A percentile compares a stretch with the other conserved stretches of the same genome.
phyloP scores from a whole-genome alignment of 2,888 invertebrate species.

The Crematogaster levior region DNA sequence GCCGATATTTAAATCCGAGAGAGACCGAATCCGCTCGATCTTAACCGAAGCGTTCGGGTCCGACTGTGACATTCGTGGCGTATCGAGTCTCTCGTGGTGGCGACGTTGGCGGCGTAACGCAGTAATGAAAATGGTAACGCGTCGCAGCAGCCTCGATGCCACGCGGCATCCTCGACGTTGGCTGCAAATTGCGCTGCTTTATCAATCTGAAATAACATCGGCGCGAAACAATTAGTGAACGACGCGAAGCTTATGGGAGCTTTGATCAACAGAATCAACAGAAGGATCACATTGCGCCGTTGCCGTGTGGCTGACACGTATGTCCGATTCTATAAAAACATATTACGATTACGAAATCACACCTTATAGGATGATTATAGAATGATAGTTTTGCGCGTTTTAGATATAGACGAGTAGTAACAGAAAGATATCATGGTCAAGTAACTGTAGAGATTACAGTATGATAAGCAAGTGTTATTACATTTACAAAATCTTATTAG shows the following conservation, averaged over 20 bases:
- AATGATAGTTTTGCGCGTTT: constrained; percentile 13
- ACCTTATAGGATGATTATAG: not conserved
- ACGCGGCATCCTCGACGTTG: too few relatives aligned
- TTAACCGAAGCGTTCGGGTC: constrained; percentile 51
- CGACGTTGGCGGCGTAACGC: constrained; percentile 39
- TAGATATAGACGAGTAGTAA: constrained; percentile 1
- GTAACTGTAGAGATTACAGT: not conserved
- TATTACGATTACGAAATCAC: not conserved
- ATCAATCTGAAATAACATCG: constrained; percentile 48
- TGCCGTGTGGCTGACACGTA: constrained; percentile 32
- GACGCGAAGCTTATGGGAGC: not conserved
- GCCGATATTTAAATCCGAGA: constrained; percentile 54
- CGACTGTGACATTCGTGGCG: constrained; percentile 50
- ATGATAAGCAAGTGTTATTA: constrained; percentile 4
- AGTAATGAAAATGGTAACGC: constrained; percentile 51
- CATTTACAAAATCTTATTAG: constrained; percentile 2
- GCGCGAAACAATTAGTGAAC: constrained; percentile 23
- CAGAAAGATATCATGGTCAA: not conserved
- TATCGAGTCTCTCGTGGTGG: constrained; percentile 40
- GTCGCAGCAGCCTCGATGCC: constrained; percentile 2
- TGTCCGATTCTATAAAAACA: constrained; percentile 21
- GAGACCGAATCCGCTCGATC: constrained; percentile 48
- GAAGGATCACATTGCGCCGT: constrained; percentile 17
- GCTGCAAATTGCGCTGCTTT: constrained; percentile 37
- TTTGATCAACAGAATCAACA: not conserved